phyloP scores from a whole-genome alignment of 2,113 vertebrate genomes.

The Campylorhamphus procurvoides region DNA sequence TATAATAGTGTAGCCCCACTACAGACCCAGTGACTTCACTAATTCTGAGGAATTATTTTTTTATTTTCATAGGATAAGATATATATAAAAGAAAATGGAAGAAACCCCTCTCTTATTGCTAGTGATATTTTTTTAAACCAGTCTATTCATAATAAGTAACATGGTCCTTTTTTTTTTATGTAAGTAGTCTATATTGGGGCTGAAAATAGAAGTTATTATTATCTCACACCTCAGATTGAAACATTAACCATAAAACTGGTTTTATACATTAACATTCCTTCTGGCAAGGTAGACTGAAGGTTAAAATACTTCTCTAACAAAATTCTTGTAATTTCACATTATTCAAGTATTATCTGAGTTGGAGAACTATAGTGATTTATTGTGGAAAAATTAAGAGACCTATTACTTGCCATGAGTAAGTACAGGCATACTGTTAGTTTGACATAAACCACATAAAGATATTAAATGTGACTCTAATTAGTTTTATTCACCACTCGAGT shows the following conservation, averaged over 20 bases:
- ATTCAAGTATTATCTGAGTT: not conserved
- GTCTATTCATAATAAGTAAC: not conserved
- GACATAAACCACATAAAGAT: slow-evolving; percentile 59
- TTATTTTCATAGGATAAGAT: not conserved
- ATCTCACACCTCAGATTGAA: slow-evolving; percentile 6
- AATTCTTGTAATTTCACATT: slow-evolving; percentile 10
- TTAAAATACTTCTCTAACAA: slow-evolving; percentile 3
- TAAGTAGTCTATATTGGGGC: not conserved
- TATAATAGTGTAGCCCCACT: not conserved
- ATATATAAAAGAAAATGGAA: not conserved
- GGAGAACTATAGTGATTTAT: slow-evolving; percentile 3
- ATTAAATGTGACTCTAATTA: slow-evolving; percentile 61
- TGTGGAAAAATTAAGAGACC: slow-evolving; percentile 34
- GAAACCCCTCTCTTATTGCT: not conserved
- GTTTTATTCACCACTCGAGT: slow-evolving; percentile 23
- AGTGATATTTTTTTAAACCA: not conserved
- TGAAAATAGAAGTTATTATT: slow-evolving; percentile 17
- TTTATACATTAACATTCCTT: slow-evolving; percentile 17
- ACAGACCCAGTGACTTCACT: not conserved
- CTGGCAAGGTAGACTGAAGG: slow-evolving; percentile 1
- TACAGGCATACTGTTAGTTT: slow-evolving; percentile 24
- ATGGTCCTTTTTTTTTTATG: not conserved
- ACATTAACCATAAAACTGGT: not conserved
- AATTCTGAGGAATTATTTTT: not conserved
- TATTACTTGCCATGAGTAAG: slow-evolving; percentile 11